These are phyloP conservation scores for Ceratosolen fusciceps DNA, from an alignment of 1,140 invertebrate species.

Conservation along the genomic window DNA sequence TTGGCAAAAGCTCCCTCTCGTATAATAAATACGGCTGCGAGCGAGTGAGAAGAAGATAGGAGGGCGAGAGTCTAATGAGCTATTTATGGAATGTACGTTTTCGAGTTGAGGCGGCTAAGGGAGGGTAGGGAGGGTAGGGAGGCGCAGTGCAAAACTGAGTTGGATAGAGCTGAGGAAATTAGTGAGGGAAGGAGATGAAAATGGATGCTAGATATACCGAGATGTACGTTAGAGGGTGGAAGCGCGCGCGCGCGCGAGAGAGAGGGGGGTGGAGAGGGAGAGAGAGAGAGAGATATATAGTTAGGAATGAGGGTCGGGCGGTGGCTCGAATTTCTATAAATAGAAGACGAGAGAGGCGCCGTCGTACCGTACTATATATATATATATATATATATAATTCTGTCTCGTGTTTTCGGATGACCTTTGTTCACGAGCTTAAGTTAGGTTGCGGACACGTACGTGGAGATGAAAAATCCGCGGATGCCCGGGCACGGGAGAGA, in stretches of 20 bases:
- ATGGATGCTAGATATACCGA: background rate
- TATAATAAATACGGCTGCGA: conserved; percentile 39
- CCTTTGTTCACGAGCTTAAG: conserved; percentile 60
- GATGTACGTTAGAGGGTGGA: no score
- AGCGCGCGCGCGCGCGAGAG: background rate
- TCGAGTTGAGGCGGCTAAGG: no score
- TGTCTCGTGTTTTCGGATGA: conserved; percentile 54
- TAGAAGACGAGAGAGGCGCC: conserved; percentile 51
- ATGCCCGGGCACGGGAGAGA: background rate
- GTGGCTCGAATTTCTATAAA: conserved; percentile 57
- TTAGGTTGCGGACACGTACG: conserved; percentile 52
- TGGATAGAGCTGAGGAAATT: background rate
- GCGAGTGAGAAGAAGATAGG: conserved; percentile 45
- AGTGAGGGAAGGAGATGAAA: background rate
- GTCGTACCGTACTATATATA: conserved; percentile 49
- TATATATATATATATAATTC: no score
- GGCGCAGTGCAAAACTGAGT: background rate
- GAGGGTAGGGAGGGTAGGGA: conserved; percentile 59
- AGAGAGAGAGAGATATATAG: background rate
- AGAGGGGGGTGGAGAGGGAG: background rate
- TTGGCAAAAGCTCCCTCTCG: background rate
- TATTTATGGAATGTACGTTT: conserved; percentile 63
- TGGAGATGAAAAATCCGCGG: background rate
- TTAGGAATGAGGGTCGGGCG: conserved; percentile 31
- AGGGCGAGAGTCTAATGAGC: conserved; percentile 44